These are phyloP conservation scores for Dunckerocampus dactyliophorus DNA, from an alignment of 2,113 vertebrate species.

Conservation along the genomic window DNA sequence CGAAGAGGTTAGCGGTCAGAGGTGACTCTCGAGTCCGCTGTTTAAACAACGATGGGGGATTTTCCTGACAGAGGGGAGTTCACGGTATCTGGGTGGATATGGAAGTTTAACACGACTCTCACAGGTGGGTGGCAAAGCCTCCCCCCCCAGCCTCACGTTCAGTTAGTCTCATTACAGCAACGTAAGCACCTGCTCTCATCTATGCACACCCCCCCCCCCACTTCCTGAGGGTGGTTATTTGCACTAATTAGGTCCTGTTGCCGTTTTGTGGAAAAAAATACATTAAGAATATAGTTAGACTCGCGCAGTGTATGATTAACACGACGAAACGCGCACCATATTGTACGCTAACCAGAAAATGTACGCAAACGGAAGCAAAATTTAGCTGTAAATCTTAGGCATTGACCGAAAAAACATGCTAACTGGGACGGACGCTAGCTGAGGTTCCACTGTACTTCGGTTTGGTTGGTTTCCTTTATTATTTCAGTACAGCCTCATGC, in stretches of 20 bases:
- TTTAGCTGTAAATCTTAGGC: too few species aligned
- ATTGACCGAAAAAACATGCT: too few species aligned
- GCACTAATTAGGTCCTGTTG: slow-evolving; percentile 47
- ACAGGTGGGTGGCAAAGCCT: slow-evolving; percentile 24
- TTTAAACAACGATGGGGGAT: slow-evolving; percentile 9
- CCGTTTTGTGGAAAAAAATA: too few species aligned
- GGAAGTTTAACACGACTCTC: slow-evolving; percentile 24
- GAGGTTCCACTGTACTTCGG: too few species aligned
- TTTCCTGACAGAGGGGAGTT: not conserved
- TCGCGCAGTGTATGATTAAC: too few species aligned
- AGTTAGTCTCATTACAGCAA: slow-evolving; percentile 36
- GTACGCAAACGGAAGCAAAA: too few species aligned
- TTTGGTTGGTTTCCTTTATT: too few species aligned
- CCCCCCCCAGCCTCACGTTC: slow-evolving; percentile 17
- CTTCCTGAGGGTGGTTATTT: slow-evolving; percentile 50
- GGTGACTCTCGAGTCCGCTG: slow-evolving; percentile 6
- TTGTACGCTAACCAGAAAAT: too few species aligned
- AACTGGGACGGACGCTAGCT: too few species aligned
- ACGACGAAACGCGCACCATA: too few species aligned
- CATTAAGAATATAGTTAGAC: too few species aligned
- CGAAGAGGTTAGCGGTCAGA: slow-evolving; percentile 20
- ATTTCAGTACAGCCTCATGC: too few species aligned
- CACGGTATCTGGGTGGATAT: not conserved
- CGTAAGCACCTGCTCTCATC: slow-evolving; percentile 9
- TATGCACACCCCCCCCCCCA: slow-evolving; percentile 19